These are phyloP conservation scores for Cryptus viduatorius DNA, from an alignment of 2,888 invertebrate species.

Conservation along the genomic window DNA sequence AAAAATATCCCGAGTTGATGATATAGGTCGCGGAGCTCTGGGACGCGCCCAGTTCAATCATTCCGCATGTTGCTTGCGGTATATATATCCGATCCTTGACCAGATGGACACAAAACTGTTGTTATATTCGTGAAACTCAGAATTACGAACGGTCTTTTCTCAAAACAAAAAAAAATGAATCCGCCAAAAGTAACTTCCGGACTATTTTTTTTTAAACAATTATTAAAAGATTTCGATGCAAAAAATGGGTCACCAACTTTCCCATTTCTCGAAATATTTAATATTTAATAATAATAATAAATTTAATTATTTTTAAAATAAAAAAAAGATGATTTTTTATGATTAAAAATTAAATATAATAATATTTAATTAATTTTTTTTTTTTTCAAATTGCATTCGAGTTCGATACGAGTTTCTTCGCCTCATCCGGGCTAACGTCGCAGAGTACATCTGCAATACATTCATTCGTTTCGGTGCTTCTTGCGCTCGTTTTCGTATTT, in stretches of 20 bases:
- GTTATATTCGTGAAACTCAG: not conserved
- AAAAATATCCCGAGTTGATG: conserved; percentile 58
- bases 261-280: too few relatives aligned
- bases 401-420: not conserved
- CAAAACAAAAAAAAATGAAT: too few relatives aligned
- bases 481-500: conserved; percentile 65
- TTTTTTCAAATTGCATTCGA: too few relatives aligned
- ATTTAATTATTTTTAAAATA: not conserved
- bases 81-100: conserved; percentile 26
- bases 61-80: conserved; percentile 34
- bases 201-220: too few relatives aligned
- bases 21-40: conserved; percentile 53
- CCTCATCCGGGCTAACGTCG: conserved; percentile 15
- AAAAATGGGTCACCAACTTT: too few relatives aligned
- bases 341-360: not conserved
- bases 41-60: conserved; percentile 55
- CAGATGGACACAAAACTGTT: conserved; percentile 48
- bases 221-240: too few relatives aligned
- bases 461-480: conserved; percentile 78
- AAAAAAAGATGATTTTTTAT: too few relatives aligned
- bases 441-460: conserved; percentile 72
- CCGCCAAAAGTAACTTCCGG: too few relatives aligned
- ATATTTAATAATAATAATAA: not conserved
- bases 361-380: not conserved
- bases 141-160: too few relatives aligned